phyloP scores from a whole-genome alignment of 2,113 vertebrate genomes.

The Paracanthobrama guichenoti region DNA sequence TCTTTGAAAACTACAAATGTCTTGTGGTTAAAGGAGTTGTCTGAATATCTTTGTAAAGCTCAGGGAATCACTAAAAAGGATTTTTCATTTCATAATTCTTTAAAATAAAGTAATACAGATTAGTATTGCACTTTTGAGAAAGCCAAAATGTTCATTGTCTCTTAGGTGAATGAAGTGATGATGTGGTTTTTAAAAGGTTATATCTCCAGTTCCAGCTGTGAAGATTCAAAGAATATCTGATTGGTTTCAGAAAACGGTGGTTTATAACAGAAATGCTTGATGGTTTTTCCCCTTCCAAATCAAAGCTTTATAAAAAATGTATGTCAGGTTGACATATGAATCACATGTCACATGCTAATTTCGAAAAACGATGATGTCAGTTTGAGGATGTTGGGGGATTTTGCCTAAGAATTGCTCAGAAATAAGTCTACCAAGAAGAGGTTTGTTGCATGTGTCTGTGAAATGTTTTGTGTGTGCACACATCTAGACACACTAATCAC shows the following conservation, averaged over 20 bases:
- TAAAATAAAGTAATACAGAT: not conserved
- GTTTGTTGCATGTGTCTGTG: not conserved
- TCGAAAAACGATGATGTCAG: not conserved
- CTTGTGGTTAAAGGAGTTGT: not conserved
- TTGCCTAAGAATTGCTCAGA: slow-evolving; percentile 1
- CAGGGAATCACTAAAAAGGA: not conserved
- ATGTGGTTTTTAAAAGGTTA: not conserved
- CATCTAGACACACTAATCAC: slow-evolving; percentile 8
- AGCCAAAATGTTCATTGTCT: not conserved
- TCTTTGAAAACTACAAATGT: not conserved
- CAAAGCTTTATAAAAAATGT: not conserved
- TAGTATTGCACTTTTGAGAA: not conserved
- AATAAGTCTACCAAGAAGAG: not conserved
- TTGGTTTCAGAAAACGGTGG: not conserved
- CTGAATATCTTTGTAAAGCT: not conserved
- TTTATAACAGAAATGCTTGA: not conserved
- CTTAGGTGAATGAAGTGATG: not conserved
- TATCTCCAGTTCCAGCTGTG: not conserved
- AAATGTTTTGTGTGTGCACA: not conserved
- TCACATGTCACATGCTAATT: not conserved
- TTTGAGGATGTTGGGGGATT: not conserved
- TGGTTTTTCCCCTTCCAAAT: not conserved
- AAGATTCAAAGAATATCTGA: not conserved
- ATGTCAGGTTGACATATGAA: not conserved
- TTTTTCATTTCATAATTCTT: not conserved